Conservation (phyloP, 2,797 vertebrate genomes). For the Glyptemys insculpta region DNA sequence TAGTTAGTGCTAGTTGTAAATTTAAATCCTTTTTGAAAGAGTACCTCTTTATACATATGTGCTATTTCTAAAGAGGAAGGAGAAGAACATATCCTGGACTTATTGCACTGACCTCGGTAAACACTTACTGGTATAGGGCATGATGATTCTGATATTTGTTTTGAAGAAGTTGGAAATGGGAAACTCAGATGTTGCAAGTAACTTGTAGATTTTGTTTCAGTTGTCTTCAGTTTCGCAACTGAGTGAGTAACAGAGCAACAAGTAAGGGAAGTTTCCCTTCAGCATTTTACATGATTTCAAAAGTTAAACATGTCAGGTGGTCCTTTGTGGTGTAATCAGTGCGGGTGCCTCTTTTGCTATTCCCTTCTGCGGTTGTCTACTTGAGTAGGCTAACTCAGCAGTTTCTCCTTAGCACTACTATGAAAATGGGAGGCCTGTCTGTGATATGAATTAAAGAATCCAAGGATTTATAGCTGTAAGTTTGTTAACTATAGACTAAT, state of each 20-base stretch:
- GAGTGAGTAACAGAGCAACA: conserved; percentile 1
- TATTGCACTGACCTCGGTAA: neutral
- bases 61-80: neutral
- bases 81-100: neutral
- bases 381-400: neutral
- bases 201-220: neutral
- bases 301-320: rapidly evolving
- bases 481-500: neutral
- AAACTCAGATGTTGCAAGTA: neutral
- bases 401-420: neutral
- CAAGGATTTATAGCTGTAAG: neutral
- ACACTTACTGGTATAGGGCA: neutral
- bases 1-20: neutral
- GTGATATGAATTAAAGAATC: neutral
- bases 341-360: neutral
- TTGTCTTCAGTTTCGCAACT: conserved; percentile 29
- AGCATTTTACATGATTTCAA: neutral
- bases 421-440: neutral
- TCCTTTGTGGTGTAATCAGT: neutral
- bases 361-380: neutral
- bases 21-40: neutral
- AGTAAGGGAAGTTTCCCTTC: neutral
- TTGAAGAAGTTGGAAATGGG: neutral
- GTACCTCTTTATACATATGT: neutral
- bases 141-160: conserved; percentile 1